phyloP scores from a whole-genome alignment of 2,113 vertebrate species.

The Poeciliopsis retropinna region DNA sequence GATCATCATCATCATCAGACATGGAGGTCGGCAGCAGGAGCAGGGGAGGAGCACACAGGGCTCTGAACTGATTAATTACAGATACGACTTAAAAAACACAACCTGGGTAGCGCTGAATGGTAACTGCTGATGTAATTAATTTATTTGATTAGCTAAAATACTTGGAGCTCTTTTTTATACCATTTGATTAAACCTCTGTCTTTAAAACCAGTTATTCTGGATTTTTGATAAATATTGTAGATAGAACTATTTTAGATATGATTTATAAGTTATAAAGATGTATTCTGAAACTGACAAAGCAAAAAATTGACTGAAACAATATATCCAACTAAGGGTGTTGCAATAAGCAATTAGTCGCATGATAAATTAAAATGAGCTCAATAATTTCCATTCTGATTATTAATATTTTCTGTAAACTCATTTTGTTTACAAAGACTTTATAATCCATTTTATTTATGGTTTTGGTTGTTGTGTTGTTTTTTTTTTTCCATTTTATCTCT shows the following conservation, averaged over 20 bases:
- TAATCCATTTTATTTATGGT: too few relatives aligned
- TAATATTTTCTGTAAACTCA: too few relatives aligned
- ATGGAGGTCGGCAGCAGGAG: neutral
- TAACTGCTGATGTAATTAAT: neutral
- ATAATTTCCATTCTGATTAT: too few relatives aligned
- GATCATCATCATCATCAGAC: slow-evolving; percentile 47
- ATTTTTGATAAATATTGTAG: neutral
- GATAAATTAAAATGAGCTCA: too few relatives aligned
- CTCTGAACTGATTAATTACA: slow-evolving; percentile 11
- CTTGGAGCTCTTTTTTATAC: neutral
- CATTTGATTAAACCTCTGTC: neutral
- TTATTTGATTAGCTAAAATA: neutral
- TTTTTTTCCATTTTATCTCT: too few relatives aligned
- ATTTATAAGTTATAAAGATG: neutral
- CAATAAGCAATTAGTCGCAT: too few relatives aligned
- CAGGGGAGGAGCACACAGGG: neutral
- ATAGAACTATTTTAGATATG: neutral
- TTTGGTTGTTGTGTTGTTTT: too few relatives aligned
- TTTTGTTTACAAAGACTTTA: too few relatives aligned
- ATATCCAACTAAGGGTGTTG: neutral
- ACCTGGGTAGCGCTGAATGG: neutral
- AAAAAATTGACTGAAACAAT: neutral
- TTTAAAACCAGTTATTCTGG: too few relatives aligned
- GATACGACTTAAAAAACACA: neutral
- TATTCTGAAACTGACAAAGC: too few relatives aligned